Evolutionary conservation across 1,140 invertebrate genomes (phyloP).

Genomic region (Drepana arcuata): DNA sequence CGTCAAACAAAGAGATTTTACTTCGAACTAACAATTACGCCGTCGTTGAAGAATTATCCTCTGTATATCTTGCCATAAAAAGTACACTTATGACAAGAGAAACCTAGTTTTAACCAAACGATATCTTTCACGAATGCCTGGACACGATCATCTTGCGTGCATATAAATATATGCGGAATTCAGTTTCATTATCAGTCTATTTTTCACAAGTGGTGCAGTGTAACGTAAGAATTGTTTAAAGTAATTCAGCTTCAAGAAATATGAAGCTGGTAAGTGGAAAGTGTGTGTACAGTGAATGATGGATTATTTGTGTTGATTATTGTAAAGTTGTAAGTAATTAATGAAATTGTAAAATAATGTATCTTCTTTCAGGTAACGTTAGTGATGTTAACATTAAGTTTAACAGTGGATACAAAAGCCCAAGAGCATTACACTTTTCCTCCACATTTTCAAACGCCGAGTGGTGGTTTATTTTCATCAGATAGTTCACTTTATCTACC

Average conservation of each 20-base stretch:
- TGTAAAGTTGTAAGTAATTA: constrained; percentile 18
- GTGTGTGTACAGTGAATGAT: constrained; percentile 27
- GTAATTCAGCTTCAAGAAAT: constrained; percentile 39
- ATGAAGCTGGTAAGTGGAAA: constrained; percentile 63
- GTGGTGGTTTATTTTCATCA: constrained; percentile 25
- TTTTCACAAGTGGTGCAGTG: constrained; percentile 46
- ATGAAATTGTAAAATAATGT: constrained; percentile 2
- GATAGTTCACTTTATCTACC: constrained; percentile 52
- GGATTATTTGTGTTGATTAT: constrained; percentile 17
- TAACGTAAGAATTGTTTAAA: constrained; percentile 36
- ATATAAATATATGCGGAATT: constrained; percentile 70
- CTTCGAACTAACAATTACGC: too few relatives aligned
- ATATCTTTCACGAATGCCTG: constrained; percentile 68
- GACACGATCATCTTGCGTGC: constrained; percentile 43
- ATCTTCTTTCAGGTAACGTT: constrained; percentile 47
- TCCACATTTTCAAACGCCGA: constrained; percentile 40
- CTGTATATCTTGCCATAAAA: too few relatives aligned
- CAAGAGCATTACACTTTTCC: constrained; percentile 43
- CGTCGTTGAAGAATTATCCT: too few relatives aligned
- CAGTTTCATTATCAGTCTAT: constrained; percentile 67
- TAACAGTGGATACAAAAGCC: constrained; percentile 18
- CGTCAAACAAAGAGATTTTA: too few relatives aligned
- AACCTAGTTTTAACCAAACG: constrained; percentile 37
- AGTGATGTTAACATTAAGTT: constrained; percentile 25
- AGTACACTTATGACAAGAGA: constrained; percentile 30